Evolutionary conservation across 2,888 invertebrate species (phyloP).

Genomic region (Limnephilus marmoratus): DNA sequence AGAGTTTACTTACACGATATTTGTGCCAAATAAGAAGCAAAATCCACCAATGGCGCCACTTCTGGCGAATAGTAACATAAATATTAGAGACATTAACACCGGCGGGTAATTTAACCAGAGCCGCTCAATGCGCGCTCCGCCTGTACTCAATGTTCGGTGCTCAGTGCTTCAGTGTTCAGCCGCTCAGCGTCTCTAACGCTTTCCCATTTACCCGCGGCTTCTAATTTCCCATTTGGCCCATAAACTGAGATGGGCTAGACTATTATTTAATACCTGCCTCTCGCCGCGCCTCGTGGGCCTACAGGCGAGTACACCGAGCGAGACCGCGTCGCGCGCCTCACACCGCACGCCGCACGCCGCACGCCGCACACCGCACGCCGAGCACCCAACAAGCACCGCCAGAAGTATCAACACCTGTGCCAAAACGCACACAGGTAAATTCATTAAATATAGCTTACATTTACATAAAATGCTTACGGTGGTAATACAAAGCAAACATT

Average conservation of each 20-base stretch:
- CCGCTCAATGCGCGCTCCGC: not conserved
- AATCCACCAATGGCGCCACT: not conserved
- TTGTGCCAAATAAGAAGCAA: not conserved
- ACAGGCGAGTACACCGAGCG: not conserved
- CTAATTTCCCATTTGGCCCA: conserved; percentile 49
- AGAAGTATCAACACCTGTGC: not conserved
- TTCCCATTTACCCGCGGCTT: not conserved
- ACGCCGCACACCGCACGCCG: not conserved
- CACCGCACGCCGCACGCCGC: not conserved
- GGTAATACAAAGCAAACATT: not conserved
- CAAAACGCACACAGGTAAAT: not conserved
- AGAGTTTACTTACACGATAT: not conserved
- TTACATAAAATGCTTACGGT: not conserved
- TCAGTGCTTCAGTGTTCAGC: not conserved
- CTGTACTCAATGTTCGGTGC: too few relatives aligned
- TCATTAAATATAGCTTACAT: not conserved
- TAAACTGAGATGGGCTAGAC: conserved; percentile 34
- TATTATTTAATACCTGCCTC: conserved; percentile 46
- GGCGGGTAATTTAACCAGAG: not conserved
- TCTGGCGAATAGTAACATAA: not conserved
- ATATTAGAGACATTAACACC: conserved; percentile 5
- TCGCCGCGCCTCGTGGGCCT: not conserved
- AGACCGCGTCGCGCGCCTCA: too few relatives aligned
- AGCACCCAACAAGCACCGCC: not conserved
- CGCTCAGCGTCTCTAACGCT: conserved; percentile 34